Evolutionary conservation across 1,140 invertebrate species (phyloP), one percentile per base, ranked within the genome.

Genomic region (Leptonema lineaticorne): DNA sequence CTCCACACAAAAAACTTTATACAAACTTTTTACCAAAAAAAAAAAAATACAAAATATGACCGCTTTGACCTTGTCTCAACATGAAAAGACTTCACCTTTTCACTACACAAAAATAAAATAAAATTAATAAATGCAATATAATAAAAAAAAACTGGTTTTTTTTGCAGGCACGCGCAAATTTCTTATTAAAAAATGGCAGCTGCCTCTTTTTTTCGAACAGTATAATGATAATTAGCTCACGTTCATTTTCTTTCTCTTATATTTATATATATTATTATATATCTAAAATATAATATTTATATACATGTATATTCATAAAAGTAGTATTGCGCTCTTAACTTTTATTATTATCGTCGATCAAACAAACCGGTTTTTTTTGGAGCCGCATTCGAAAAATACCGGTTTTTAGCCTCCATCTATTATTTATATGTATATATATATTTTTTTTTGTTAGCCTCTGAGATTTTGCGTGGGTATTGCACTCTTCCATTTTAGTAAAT

Each of bases 391-490:
- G 24, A 53, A n/a, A n/a, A n/a, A n/a, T n/a, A n/a, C 50, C 24
- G 50, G 50, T 53, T 24, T 24, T 20, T 24, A n/a, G 24, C 20
- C 20, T 26, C n/a, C n/a, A n/a, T n/a, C n/a, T n/a, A n/a, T 45
- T 45, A 45, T 45, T 45, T 45, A 2, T n/a, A n/a, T n/a, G n/a
- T n/a, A n/a, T n/a, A n/a, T n/a, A n/a, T n/a, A n/a, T n/a, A n/a
- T n/a, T n/a, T 41, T 41, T 41, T 33, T 41, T 41, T 41, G 9
- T n/a, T n/a, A n/a, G n/a, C n/a, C n/a, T n/a, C n/a, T n/a, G n/a
- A n/a, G n/a, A n/a, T n/a, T n/a, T n/a, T 41, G 37, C 37, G 37
- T 41, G 37, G 37, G 37, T 41, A 41, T 41, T 41, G 37, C 37
- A 41, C 37, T 41, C 37, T 41, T n/a, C n/a, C n/a, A n/a, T n/a